Percentiles rank a stretch among this genome's conserved stretches.
phyloP scores from a whole-genome alignment of 2,113 vertebrate genomes.

The Anguilla rostrata region DNA sequence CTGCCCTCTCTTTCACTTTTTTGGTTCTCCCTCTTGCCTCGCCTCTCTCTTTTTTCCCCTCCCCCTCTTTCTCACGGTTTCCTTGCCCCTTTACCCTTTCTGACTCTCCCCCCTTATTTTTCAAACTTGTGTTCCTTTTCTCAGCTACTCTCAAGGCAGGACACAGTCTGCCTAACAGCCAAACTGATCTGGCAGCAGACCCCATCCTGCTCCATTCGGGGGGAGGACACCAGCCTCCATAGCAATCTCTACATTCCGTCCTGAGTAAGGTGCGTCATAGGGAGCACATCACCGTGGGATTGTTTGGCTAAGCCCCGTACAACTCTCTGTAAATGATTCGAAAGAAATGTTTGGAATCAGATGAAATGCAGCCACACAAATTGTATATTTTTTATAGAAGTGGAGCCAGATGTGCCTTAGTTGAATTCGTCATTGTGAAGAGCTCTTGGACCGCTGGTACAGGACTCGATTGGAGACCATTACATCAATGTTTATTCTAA shows the following conservation, averaged over 20 bases:
- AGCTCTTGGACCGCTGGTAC: not conserved
- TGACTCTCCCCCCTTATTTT: conserved; percentile 28
- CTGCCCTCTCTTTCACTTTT: too few relatives aligned
- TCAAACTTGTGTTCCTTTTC: not conserved
- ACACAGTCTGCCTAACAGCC: not conserved
- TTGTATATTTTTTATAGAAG: conserved; percentile 15
- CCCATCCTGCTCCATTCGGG: not conserved
- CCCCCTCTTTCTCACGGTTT: not conserved
- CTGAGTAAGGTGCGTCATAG: conserved; percentile 15
- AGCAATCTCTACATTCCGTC: not conserved
- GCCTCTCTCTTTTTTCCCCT: conserved; percentile 33
- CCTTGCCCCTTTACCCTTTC: conserved; percentile 26
- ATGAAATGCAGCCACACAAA: conserved; percentile 33
- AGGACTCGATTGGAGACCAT: not conserved
- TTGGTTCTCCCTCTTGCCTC: not conserved
- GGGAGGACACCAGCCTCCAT: not conserved
- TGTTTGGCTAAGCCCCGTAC: conserved; percentile 14
- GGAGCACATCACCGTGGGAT: not conserved
- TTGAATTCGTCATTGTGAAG: not conserved
- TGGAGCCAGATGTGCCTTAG: not conserved
- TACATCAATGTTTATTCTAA: not conserved
- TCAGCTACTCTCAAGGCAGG: not conserved
- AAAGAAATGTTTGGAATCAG: conserved; percentile 23
- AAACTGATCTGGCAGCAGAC: too few relatives aligned
- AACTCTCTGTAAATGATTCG: conserved; percentile 19